Base-by-base conservation (phyloP, 2,888 invertebrate genomes). In the Ichneumoninae sp. region DNA sequence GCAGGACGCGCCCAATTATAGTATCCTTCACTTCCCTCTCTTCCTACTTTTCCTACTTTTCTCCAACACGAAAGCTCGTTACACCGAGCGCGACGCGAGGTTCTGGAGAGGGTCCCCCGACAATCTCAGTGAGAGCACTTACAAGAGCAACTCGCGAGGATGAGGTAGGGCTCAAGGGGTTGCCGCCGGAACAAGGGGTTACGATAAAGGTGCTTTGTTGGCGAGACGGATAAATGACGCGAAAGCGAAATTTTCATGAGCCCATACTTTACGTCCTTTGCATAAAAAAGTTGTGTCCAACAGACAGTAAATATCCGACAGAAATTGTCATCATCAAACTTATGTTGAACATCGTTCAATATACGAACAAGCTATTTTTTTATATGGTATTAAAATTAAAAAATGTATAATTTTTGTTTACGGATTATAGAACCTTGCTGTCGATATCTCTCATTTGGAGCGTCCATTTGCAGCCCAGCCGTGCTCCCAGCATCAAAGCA, bases 1-100 rank as follows among this genome's bases (percentile, higher is more conserved):
- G 76, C 81, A 83, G 84, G 76, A 87, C 85, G 86, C 84, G 86
- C 77, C 87, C 87, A 88, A 89, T 90, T 90, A 88, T 85, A 83
- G 83, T 81, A 77, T 89, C 85, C 80, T 88, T 87, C 79, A 76
- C 63, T 82, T 79, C 47, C 52, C 65, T 22, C 30, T 50, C 54
- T 74, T 50, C 73, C 69, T 22, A 22, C 66, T 40, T 65, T 74
- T 50, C 73, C 69, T 22, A 22, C 66, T 40, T 65, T 71, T 70
- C 69, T 33, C 8, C 63, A 47, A 65, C 54, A 36, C 47, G 40
- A 75, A 79, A 83, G 73, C 79, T 83, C 54, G 69, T 75, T 75
- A 73, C 65, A 79, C 1, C 47, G 50, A 52, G 52, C 10, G 10
- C 40, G n/a, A 52, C 36, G 52, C 66, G 66, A 65, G 36, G 52